phyloP scores from a whole-genome alignment of 2,797 vertebrate species.

The Luscinia megarhynchos region DNA sequence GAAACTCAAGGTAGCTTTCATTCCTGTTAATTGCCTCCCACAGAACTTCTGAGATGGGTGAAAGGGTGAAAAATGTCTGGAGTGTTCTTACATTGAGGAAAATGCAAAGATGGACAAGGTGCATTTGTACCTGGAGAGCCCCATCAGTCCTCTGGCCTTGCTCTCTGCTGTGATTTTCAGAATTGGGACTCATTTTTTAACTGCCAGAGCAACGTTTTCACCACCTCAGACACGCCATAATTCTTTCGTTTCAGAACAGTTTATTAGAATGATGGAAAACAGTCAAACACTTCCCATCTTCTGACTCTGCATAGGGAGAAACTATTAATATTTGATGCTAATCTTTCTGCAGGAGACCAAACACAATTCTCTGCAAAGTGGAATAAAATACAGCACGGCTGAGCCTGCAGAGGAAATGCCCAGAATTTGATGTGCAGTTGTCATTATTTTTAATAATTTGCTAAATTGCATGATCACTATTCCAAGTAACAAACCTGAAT shows the following conservation, averaged over 20 bases:
- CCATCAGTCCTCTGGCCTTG: not conserved
- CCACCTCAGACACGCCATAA: not conserved
- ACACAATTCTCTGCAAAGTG: not conserved
- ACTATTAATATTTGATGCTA: slow-evolving; percentile 39
- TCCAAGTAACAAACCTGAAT: not conserved
- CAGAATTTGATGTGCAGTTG: not conserved
- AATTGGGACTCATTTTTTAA: not conserved
- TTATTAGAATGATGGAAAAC: slow-evolving; percentile 28
- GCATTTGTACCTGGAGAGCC: not conserved
- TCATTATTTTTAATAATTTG: not conserved
- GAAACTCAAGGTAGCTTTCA: not conserved
- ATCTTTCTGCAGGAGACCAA: slow-evolving; percentile 27
- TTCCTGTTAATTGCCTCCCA: not conserved
- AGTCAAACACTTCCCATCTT: not conserved
- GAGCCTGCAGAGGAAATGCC: not conserved
- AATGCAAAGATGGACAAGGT: not conserved
- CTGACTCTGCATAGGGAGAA: not conserved
- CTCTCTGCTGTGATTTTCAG: not conserved
- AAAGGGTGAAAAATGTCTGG: not conserved
- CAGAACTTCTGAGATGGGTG: not conserved
- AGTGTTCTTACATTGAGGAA: not conserved
- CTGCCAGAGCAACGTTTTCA: not conserved
- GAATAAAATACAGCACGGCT: not conserved
- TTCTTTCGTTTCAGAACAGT: not conserved
- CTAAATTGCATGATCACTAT: not conserved